These are phyloP conservation scores for Burhinus bistriatus DNA, from an alignment of 2,113 vertebrate genomes.

Conservation along the genomic window DNA sequence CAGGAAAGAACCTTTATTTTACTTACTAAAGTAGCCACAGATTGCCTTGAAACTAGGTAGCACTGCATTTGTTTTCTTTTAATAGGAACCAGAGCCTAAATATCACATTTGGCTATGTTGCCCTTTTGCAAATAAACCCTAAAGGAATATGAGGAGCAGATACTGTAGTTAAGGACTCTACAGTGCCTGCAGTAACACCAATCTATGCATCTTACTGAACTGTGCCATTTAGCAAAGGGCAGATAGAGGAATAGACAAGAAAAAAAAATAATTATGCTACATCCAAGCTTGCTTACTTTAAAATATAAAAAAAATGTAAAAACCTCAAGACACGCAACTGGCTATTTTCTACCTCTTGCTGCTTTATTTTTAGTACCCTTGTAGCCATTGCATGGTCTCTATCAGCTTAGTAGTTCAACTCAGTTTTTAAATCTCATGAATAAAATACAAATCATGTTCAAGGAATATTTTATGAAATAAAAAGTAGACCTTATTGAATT, in stretches of 20 bases:
- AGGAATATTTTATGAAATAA: not conserved
- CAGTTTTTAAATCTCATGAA: not conserved
- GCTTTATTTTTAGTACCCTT: constrained; percentile 2
- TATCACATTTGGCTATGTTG: constrained; percentile 59
- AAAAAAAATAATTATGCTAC: not conserved
- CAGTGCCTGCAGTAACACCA: constrained; percentile 41
- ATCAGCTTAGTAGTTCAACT: not conserved
- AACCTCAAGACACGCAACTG: not conserved
- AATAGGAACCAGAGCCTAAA: constrained; percentile 45
- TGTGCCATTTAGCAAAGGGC: constrained; percentile 68
- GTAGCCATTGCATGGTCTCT: not conserved
- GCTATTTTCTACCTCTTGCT: not conserved
- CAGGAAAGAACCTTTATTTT: not conserved
- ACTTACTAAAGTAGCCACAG: not conserved
- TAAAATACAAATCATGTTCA: not conserved
- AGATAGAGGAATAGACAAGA: not conserved
- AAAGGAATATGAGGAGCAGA: constrained; percentile 38
- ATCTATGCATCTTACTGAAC: constrained; percentile 40
- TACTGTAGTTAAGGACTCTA: constrained; percentile 22
- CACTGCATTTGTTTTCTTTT: constrained; percentile 27
- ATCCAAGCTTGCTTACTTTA: not conserved
- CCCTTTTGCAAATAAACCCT: constrained; percentile 70
- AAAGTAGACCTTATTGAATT: not conserved
- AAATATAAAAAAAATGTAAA: not conserved
- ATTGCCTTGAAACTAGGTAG: not conserved